Base-by-base conservation (phyloP, 2,797 vertebrate species). In the Alcedo quadribrachys region DNA sequence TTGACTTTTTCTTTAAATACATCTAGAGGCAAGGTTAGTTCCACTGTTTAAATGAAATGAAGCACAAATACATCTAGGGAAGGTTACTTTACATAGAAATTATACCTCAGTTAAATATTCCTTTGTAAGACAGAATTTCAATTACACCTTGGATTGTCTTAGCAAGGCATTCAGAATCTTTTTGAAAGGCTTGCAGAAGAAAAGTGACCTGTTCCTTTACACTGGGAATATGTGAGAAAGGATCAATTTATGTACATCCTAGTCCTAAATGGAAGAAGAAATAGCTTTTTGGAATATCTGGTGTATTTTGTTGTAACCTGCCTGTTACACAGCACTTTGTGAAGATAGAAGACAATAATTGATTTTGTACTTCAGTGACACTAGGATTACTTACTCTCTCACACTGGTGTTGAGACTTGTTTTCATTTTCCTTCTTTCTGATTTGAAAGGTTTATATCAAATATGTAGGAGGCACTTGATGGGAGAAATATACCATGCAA, bases 281-380 rank as follows among this genome's bases (percentile, higher is more conserved):
- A 94, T 94, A 96, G 79, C 78, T 96, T 97, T 95, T 91, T 96
- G 91, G 93, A 96, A 95, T 89, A 94, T 88, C 45, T 85, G 79
- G 35, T 85, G 87, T 93, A 96, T 97, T 97, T 70, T 95, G 65
- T 95, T 94, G 86, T 86, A 87, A 85, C 63, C 85, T 95, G 86
- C 33, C 46, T 92, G 73, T 91, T 90, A 89, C 77, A 91, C 70
- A 87, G 57, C 42, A 43, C 58, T 94, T 96, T 96, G 85, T 95
- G 83, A 96, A 95, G 92, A 97, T 77, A 92, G 93, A 95, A 94
- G 79, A 75, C 74, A 68, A 83, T 96, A 97, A 97, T 97, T 97
- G 96, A 97, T 97, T 97, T 93, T 93, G 89, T 97, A 96, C 79
- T 93, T 92, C 86, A 85, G 77, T 96, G 94, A 96, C 94, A 95